Base-by-base conservation (phyloP, 2,113 vertebrate genomes). In the Paedocypris sp. region DNA sequence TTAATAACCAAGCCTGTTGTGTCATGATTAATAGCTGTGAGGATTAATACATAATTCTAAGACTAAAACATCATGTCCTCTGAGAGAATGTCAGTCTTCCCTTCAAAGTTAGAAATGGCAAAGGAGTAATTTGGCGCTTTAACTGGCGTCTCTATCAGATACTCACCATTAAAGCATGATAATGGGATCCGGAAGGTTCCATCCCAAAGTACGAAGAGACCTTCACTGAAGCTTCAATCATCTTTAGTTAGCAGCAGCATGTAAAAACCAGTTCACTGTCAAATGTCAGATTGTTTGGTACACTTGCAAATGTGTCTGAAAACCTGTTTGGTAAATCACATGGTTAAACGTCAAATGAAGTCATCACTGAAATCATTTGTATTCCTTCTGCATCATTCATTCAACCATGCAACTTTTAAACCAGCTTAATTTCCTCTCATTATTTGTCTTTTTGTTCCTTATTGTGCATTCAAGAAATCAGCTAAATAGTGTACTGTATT, bases 31-130 rank as follows among this genome's bases (percentile, higher is more conserved):
- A 60, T 61, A 45, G 22, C 57, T 58, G 31, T 52, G 31, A 18
- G 64, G 22, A 26, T 66, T 66, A 60, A 60, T 51, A 43, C 54
- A 60, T 53, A 62, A 41, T 56, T 28, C 36, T 56, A 59, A 28
- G n/a, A 58, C 26, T 58, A 39, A 56, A 59, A 48, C 54, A 26
- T 25, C 3, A 19, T 39, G 22, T 56, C 52, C 52, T 56, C 42
- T 28, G 51, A 57, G 41, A 39, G 53, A 43, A 38, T 19, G 53
- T 39, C 45, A 50, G 16, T 35, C 10, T 9, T 15, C 5, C 19
- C n/a, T 18, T 6, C n/a, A 6, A 25, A 18, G 19, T 52, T 35
- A 51, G 12, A 41, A 26, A 48, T 10, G 6, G 7, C 43, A 11
- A 15, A 52, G 32, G 52, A 51, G 36, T 45, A 20, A 43, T 60